Evolutionary conservation across 2,797 vertebrate species (phyloP).

Genomic region (Esox masquinongy): DNA sequence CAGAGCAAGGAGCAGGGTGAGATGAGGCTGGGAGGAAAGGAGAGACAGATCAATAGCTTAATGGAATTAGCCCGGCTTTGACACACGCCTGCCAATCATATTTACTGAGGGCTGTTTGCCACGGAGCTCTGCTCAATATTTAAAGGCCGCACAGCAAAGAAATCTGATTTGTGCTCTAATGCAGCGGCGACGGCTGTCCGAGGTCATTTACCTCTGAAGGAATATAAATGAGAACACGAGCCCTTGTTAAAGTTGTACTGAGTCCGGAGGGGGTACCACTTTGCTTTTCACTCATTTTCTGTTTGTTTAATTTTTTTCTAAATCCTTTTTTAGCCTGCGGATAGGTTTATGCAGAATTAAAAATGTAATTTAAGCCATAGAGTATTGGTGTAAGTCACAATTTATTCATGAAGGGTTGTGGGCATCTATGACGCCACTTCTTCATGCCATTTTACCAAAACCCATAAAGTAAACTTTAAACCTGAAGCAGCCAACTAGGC

Average conservation of each 20-base stretch:
- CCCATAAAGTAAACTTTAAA: background rate
- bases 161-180: constrained; percentile 54
- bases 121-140: constrained; percentile 66
- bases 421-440: background rate
- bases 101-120: constrained; percentile 72
- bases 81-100: constrained; percentile 81
- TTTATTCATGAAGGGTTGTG: background rate
- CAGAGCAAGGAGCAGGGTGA: constrained; percentile 51
- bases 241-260: constrained; percentile 40
- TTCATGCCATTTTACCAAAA: background rate
- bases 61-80: constrained; percentile 81
- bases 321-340: background rate
- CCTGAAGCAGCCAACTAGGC: background rate
- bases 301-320: constrained; percentile 8
- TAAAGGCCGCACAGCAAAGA: constrained; percentile 60
- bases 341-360: constrained; percentile 7
- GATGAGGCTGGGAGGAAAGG: constrained; percentile 38
- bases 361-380: constrained; percentile 1
- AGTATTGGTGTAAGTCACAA: constrained; percentile 1
- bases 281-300: background rate
- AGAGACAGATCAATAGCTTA: constrained; percentile 78
- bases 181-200: constrained; percentile 44
- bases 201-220: constrained; percentile 43
- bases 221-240: constrained; percentile 38
- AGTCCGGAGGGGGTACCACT: constrained; percentile 2